These are phyloP conservation scores for Dipus sagitta DNA, from an alignment of 2,797 vertebrate genomes.

Conservation along the genomic window DNA sequence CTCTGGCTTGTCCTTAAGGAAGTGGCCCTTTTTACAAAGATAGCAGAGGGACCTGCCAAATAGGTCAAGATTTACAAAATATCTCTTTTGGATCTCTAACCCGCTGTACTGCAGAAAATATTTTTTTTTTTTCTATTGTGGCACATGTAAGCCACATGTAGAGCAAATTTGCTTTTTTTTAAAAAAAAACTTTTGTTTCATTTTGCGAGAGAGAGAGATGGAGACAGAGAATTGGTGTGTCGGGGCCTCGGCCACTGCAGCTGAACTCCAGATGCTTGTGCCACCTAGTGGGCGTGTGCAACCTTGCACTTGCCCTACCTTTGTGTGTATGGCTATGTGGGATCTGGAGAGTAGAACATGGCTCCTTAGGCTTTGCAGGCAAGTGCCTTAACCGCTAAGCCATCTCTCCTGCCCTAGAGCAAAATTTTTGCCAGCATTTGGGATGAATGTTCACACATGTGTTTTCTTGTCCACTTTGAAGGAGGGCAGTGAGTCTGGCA, in stretches of 20 bases:
- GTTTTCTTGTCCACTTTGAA: neutral
- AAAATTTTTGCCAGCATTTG: neutral
- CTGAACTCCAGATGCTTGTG: too few relatives aligned
- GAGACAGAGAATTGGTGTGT: too few relatives aligned
- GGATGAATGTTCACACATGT: neutral
- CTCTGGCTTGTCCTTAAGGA: neutral
- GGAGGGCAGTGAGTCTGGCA: neutral
- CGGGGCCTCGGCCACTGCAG: too few relatives aligned
- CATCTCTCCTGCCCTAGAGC: neutral
- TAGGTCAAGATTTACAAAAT: neutral
- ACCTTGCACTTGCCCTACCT: too few relatives aligned
- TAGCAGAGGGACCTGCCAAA: neutral
- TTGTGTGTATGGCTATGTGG: too few relatives aligned
- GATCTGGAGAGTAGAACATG: too few relatives aligned
- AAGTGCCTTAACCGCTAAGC: too few relatives aligned
- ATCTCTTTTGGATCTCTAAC: constrained; percentile 11
- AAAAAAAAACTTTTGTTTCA: too few relatives aligned
- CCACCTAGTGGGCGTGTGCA: too few relatives aligned
- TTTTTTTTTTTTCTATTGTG: neutral
- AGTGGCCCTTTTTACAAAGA: constrained; percentile 33
- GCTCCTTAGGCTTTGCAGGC: too few relatives aligned
- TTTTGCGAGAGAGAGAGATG: too few relatives aligned
- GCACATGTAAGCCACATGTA: neutral
- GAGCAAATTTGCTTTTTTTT: too few relatives aligned
- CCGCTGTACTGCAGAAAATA: neutral